phyloP scores from a whole-genome alignment of 2,113 vertebrate genomes.

The Oryctolagus cuniculus region DNA sequence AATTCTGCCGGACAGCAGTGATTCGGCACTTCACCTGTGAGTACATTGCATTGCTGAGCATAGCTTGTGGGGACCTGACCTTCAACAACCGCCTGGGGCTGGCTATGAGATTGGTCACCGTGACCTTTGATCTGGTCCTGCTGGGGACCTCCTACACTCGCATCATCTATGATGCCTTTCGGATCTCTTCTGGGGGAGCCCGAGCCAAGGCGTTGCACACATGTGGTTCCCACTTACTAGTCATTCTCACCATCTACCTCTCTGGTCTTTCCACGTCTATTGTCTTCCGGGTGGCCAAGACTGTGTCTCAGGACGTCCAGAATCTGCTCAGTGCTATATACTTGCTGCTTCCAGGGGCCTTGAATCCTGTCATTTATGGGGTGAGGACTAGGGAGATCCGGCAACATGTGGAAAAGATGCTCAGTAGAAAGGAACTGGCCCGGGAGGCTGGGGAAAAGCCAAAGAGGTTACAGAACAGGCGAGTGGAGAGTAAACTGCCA shows the following conservation, averaged over 20 bases:
- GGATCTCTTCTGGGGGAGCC: constrained; percentile 60
- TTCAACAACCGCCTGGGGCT: constrained; percentile 62
- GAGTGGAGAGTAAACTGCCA: neutral
- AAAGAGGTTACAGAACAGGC: neutral
- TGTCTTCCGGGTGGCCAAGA: constrained; percentile 71
- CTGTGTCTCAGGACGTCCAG: constrained; percentile 57
- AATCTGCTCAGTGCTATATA: constrained; percentile 80
- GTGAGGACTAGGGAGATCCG: constrained; percentile 70
- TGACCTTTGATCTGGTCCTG: constrained; percentile 71
- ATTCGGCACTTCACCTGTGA: constrained; percentile 76
- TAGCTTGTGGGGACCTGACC: constrained; percentile 49
- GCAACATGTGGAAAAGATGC: constrained; percentile 67
- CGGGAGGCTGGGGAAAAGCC: neutral
- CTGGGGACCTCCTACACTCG: constrained; percentile 53
- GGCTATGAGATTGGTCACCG: neutral
- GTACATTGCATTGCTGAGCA: constrained; percentile 69
- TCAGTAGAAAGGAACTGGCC: constrained; percentile 28
- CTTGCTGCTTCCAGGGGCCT: constrained; percentile 63
- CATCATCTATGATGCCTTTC: constrained; percentile 71
- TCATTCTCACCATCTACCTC: constrained; percentile 76
- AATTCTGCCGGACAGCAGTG: constrained; percentile 65
- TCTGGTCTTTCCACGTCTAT: constrained; percentile 75
- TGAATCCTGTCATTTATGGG: constrained; percentile 78
- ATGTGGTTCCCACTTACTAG: constrained; percentile 69
- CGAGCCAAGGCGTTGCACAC: constrained; percentile 77